phyloP scores from a whole-genome alignment of 2,797 vertebrate species.

The Thamnophis elegans region DNA sequence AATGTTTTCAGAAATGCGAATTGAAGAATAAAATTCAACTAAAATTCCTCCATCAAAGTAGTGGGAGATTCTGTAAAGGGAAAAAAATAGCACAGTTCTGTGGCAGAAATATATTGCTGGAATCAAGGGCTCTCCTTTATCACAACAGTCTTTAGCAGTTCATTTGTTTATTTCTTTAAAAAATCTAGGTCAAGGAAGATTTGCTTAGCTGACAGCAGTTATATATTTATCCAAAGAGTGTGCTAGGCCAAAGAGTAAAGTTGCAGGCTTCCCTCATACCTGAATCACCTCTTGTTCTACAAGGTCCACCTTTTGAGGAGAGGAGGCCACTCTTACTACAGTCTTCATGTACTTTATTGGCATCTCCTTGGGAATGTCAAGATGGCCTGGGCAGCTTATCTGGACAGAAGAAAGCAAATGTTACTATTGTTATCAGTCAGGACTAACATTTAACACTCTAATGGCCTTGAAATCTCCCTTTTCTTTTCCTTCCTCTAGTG shows the following conservation, averaged over 20 bases:
- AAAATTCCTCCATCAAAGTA: slow-evolving; percentile 37
- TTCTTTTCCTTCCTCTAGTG: not conserved
- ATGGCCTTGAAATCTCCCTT: slow-evolving; percentile 42
- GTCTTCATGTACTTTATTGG: slow-evolving; percentile 16
- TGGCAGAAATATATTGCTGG: slow-evolving; percentile 42
- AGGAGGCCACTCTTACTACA: slow-evolving; percentile 18
- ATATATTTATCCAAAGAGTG: slow-evolving; percentile 38
- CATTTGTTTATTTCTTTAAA: slow-evolving; percentile 56
- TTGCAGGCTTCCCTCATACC: not conserved
- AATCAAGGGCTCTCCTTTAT: slow-evolving; percentile 25
- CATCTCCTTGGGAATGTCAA: slow-evolving; percentile 44
- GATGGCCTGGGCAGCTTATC: not conserved
- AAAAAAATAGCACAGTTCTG: slow-evolving; percentile 20
- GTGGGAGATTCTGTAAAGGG: slow-evolving; percentile 41
- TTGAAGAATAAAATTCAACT: slow-evolving; percentile 1
- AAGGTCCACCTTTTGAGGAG: slow-evolving; percentile 62
- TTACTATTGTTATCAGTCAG: slow-evolving; percentile 55
- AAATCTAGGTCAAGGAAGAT: slow-evolving; percentile 31
- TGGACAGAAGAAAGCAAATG: slow-evolving; percentile 39
- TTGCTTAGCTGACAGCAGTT: slow-evolving; percentile 45
- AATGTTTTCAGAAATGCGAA: not conserved
- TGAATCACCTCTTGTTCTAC: slow-evolving; percentile 49
- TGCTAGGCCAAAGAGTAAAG: not conserved
- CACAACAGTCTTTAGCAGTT: slow-evolving; percentile 18
- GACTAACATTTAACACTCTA: not conserved